phyloP scores from a whole-genome alignment of 2,888 invertebrate species.

The Agriopis leucophaearia region DNA sequence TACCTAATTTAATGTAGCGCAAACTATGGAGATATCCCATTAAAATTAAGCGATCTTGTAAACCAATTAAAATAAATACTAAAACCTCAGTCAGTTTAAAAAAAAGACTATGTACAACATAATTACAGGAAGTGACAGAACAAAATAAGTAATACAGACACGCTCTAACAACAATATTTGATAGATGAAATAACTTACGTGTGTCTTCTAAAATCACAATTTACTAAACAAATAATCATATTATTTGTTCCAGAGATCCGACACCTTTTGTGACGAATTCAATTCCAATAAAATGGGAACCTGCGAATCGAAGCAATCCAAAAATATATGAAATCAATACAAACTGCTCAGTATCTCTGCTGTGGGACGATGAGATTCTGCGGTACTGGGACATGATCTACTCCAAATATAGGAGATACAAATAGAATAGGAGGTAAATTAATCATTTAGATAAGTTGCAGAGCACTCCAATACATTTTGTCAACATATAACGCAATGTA shows the following conservation, averaged over 20 bases:
- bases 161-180: not conserved
- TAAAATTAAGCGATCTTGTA: too few species aligned
- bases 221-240: not conserved
- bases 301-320: slow-evolving; percentile 55
- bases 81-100: not conserved
- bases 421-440: not conserved
- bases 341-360: slow-evolving; percentile 55
- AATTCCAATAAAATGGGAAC: slow-evolving; percentile 62
- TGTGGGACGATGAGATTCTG: slow-evolving; percentile 66
- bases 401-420: slow-evolving; percentile 65
- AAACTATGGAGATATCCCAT: too few species aligned
- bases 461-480: not conserved
- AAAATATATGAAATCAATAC: slow-evolving; percentile 64
- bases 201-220: not conserved
- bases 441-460: not conserved
- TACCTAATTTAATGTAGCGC: too few species aligned
- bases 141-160: too few species aligned
- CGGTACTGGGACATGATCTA: slow-evolving; percentile 73
- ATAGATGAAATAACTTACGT: not conserved
- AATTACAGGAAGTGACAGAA: too few species aligned
- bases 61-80: not conserved
- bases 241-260: slow-evolving; percentile 62
- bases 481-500: not conserved
- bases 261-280: slow-evolving; percentile 55
- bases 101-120: too few species aligned